Evolutionary conservation across 2,888 invertebrate species (phyloP), one percentile per base, ranked within the genome.

Genomic region (Tiliacea citrago): DNA sequence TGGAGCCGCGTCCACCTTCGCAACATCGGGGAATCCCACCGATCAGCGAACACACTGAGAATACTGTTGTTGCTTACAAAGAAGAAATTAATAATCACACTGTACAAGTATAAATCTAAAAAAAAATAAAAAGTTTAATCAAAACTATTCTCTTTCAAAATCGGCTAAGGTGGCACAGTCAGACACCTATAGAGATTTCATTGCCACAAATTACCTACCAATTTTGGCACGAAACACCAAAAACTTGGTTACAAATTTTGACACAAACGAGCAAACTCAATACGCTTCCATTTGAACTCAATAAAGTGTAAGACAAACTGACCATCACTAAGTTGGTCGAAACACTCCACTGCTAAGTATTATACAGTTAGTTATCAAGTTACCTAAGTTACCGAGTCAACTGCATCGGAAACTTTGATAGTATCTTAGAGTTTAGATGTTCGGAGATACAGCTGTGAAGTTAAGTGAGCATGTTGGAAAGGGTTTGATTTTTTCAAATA

Each of bases 291-390:
- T 69, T 69, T 68, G n/a, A 72, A 63, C 66, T 39, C 76, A 65
- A 80, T 79, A 79, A 82, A 82, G 81, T 77, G 55, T 42, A 75
- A 63, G 69, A 69, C 77, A 68, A 82, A 79, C 82, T 77, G 75
- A 75, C 83, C 75, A 69, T 76, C 72, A 84, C 77, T 63, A 75
- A 73, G 74, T 70, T 68, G 73, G 55, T 80, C 10, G 55, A 29
- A 79, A 68, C 78, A 73, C 70, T 78, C 62, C 58, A n/a, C 70
- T 73, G 68, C 77, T 77, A 73, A 88, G 84, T 84, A 77, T 87
- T 82, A 88, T 75, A 75, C 73, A 89, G 89, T 88, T 87, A 89
- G 88, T 88, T 88, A 88, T 85, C 82, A 80, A 88, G 87, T 89
- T 89, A 85, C 63, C 72, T 77, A 86, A 88, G 83, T 88, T 83